Percentiles rank a stretch among this genome's conserved stretches.
Conservation (phyloP, 2,888 invertebrate species). For the Microdon myrmicae region DNA sequence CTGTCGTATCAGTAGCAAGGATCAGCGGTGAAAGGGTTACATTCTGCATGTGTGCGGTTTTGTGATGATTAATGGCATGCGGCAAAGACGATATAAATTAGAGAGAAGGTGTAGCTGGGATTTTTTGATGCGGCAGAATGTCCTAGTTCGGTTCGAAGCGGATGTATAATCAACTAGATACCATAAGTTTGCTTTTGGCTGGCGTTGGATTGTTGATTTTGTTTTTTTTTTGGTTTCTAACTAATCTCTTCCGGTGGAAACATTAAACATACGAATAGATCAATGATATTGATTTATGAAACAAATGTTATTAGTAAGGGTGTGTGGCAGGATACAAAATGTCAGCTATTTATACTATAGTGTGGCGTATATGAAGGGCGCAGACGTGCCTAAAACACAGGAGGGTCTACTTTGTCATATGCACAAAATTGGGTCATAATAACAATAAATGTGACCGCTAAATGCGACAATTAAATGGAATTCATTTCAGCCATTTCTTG, state of each 20-base stretch:
- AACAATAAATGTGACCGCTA: no score
- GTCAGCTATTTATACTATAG: no score
- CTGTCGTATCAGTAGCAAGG: constrained; percentile 27
- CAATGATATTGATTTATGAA: constrained; percentile 7
- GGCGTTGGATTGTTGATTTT: constrained; percentile 23
- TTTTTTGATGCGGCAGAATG: constrained; percentile 26
- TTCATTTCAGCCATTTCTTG: no score
- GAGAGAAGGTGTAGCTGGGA: constrained; percentile 41
- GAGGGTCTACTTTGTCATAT: no score
- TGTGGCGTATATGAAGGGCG: no score
- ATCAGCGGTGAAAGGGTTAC: constrained; percentile 40
- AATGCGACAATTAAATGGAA: no score
- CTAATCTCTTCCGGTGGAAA: constrained; percentile 17
- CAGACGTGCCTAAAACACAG: no score
- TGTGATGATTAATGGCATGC: constrained; percentile 46
- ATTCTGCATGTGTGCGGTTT: constrained; percentile 26
- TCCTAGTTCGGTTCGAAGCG: constrained; percentile 23
- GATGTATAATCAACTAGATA: constrained; percentile 36
- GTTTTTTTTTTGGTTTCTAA: constrained; percentile 16
- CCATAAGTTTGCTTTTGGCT: constrained; percentile 17
- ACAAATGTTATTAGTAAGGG: neutral
- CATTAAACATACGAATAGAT: constrained; percentile 5
- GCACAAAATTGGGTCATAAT: no score
- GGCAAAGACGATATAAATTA: constrained; percentile 44
- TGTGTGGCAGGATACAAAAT: no score